These are phyloP conservation scores for Trilocha varians DNA, from an alignment of 2,888 invertebrate species.

Conservation along the genomic window DNA sequence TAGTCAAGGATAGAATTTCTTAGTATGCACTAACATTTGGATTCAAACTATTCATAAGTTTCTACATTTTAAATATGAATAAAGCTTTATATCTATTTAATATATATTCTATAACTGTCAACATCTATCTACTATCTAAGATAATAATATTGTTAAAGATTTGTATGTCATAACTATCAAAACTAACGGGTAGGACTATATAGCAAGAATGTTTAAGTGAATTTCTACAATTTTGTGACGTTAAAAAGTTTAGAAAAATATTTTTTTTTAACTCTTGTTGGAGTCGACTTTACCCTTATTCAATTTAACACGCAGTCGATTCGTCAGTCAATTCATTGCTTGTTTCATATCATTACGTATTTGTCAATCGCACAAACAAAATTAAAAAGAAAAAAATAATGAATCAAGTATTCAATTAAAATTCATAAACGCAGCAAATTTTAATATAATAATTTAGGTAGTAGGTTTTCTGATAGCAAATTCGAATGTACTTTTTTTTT, in stretches of 20 bases:
- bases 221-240: constrained; percentile 50
- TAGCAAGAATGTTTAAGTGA: constrained; percentile 13
- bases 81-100: constrained; percentile 25
- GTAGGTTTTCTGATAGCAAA: too few relatives aligned
- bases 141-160: constrained; percentile 33
- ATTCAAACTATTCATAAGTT: constrained; percentile 38
- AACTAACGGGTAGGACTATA: not conserved
- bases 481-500: too few relatives aligned
- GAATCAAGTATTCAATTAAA: too few relatives aligned
- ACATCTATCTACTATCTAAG: constrained; percentile 54
- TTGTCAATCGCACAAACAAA: constrained; percentile 6
- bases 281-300: constrained; percentile 60
- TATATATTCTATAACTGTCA: constrained; percentile 37
- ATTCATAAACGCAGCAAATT: too few relatives aligned
- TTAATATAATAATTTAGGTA: too few relatives aligned
- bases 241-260: constrained; percentile 73
- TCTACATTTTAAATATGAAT: constrained; percentile 42
- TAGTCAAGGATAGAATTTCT: not conserved
- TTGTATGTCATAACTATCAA: not conserved
- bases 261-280: constrained; percentile 41
- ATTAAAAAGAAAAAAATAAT: constrained; percentile 2
- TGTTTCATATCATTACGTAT: constrained; percentile 29
- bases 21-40: not conserved
- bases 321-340: constrained; percentile 56
- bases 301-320: constrained; percentile 58